A percentile compares a stretch with the other conserved stretches of the same genome.
These are phyloP conservation scores for Willowsia nigromaculata DNA, from an alignment of 2,888 invertebrate genomes.

Conservation along the genomic window DNA sequence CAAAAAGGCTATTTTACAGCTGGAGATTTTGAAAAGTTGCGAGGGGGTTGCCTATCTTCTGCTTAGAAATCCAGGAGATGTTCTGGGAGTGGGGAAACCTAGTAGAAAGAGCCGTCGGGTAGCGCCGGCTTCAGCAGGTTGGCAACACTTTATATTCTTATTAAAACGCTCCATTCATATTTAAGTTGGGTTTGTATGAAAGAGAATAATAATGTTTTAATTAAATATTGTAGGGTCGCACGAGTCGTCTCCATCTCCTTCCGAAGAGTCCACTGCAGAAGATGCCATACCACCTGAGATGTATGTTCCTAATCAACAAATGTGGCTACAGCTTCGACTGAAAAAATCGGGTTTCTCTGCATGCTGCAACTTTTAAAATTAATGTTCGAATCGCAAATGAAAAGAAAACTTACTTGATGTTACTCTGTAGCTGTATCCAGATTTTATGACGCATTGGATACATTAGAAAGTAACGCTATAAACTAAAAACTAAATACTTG, in stretches of 20 bases:
- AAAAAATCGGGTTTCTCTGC: constrained; percentile 79
- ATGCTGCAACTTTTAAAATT: constrained; percentile 70
- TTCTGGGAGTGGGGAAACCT: constrained; percentile 86
- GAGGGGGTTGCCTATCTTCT: constrained; percentile 92
- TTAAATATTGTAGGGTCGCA: constrained; percentile 68
- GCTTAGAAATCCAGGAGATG: constrained; percentile 89
- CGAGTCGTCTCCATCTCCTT: constrained; percentile 74
- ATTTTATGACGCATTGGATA: too few species aligned
- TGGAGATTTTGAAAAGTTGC: constrained; percentile 86
- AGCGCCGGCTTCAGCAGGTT: constrained; percentile 74
- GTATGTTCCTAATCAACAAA: constrained; percentile 95
- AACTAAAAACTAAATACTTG: too few species aligned
- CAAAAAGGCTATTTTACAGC: constrained; percentile 80
- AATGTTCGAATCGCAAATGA: too few species aligned
- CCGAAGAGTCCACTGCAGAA: constrained; percentile 79
- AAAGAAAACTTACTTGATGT: too few species aligned
- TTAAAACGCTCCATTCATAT: too few species aligned
- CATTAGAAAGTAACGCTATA: too few species aligned
- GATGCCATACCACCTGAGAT: constrained; percentile 92
- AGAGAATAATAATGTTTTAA: background rate
- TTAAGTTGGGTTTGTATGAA: too few species aligned
- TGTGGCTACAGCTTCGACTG: constrained; percentile 90
- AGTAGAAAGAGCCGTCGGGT: constrained; percentile 75
- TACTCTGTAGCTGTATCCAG: too few species aligned
- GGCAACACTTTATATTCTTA: background rate